Evolutionary conservation across 2,797 vertebrate species (phyloP).

Genomic region (Trachurus trachurus): DNA sequence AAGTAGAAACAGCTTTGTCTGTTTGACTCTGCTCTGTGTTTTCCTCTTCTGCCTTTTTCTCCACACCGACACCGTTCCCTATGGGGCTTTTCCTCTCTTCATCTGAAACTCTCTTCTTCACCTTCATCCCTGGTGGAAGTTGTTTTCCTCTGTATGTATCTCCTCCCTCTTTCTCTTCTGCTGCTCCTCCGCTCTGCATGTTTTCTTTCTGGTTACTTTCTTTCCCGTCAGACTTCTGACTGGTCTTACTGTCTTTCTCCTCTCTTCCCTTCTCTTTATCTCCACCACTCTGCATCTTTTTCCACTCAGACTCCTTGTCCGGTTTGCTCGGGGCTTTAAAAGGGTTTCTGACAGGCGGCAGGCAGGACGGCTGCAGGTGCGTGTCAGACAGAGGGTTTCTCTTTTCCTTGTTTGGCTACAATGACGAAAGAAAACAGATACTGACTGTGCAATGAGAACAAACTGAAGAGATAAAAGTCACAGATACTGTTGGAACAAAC

Average conservation of each 20-base stretch:
- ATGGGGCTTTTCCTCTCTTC: constrained; percentile 54
- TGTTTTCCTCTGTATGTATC: constrained; percentile 70
- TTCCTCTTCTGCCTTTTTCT: constrained; percentile 1
- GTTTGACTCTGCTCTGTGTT: constrained; percentile 6
- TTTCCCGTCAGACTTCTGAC: constrained; percentile 19
- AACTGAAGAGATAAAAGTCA: not conserved
- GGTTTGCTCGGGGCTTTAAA: constrained; percentile 88
- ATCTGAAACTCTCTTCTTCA: constrained; percentile 77
- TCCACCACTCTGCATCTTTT: constrained; percentile 57
- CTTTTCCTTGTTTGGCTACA: constrained; percentile 82
- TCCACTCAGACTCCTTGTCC: constrained; percentile 78
- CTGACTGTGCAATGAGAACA: not conserved
- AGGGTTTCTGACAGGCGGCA: constrained; percentile 88
- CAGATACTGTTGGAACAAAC: not conserved
- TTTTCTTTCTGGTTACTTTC: constrained; percentile 52
- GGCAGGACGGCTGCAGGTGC: constrained; percentile 58
- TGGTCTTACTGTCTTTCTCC: constrained; percentile 11
- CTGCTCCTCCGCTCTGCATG: not conserved
- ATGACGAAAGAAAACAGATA: constrained; percentile 2
- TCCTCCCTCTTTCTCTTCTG: constrained; percentile 41
- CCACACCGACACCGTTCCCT: not conserved
- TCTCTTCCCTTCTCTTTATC: constrained; percentile 19
- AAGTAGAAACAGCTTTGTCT: not conserved
- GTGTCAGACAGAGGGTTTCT: constrained; percentile 56
- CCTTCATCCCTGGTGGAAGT: constrained; percentile 76